Percentiles rank a stretch among this genome's conserved stretches.
Conservation (phyloP, 2,797 vertebrate species). For the Eupleurogrammus muticus region DNA sequence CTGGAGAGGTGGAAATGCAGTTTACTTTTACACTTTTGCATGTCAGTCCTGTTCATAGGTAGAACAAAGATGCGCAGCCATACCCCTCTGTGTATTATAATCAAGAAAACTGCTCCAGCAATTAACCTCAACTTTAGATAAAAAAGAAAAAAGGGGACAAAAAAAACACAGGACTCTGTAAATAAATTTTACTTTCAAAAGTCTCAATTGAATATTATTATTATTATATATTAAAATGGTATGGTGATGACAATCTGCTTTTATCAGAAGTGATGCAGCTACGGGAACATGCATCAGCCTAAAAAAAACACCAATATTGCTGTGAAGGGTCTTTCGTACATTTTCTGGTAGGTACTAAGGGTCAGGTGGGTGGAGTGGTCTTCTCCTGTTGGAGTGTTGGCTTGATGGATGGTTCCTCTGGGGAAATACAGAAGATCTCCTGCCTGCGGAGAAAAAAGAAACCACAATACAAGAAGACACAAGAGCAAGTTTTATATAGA, state of each 20-base stretch:
- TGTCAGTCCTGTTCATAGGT: background rate
- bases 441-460: conserved; percentile 75
- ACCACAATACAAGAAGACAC: too few relatives aligned
- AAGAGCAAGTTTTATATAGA: background rate
- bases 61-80: background rate
- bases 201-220: too few relatives aligned
- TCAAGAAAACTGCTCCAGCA: background rate
- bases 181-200: too few relatives aligned
- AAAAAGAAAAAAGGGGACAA: too few relatives aligned
- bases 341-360: conserved; percentile 94
- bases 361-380: conserved; percentile 91
- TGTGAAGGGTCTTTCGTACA: conserved; percentile 73
- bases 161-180: too few relatives aligned
- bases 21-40: background rate
- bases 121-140: too few relatives aligned
- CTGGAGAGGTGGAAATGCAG: background rate
- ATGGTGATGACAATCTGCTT: background rate
- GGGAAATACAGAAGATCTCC: conserved; percentile 95
- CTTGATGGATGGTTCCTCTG: conserved; percentile 94
- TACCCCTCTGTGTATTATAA: background rate
- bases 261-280: background rate
- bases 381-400: conserved; percentile 86
- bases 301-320: background rate
- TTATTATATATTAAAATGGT: too few relatives aligned
- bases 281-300: background rate